Evolutionary conservation across 2,888 invertebrate genomes (phyloP), one percentile per base, ranked within the genome.

Genomic region (Linhomoeus sp.): DNA sequence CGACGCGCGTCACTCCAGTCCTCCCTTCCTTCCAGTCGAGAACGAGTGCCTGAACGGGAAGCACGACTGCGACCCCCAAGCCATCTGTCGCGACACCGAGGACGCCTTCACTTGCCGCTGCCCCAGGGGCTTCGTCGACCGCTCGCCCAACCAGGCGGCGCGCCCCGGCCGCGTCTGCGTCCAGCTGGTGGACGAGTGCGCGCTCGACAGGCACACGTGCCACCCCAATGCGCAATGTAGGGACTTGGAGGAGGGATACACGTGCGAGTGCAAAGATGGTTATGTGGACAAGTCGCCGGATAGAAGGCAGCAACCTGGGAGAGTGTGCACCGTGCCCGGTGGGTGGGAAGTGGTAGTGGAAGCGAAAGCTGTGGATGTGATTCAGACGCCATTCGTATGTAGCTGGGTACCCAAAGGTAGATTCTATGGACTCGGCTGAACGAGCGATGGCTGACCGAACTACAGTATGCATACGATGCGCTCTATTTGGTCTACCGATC

Each of bases 181-280:
- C 1, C 52, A 55, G 46, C 44, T 56, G 38, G 51, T 60, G 3
- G 58, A 63, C 45, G 63, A 63, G 48, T 63, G 63, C 45, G 46
- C 50, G 22, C 51, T 53, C 35, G 53, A 52, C 24, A 52, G 56
- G 22, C 60, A 62, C 46, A 62, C 59, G 1, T 63, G 63, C 51
- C 54, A 54, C n/a, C 48, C 53, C n/a, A 55, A 63, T 25, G 63
- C 63, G 7, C 58, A 59, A 22, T 63, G 63, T 42, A 55, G 63
- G 14, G 63, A 63, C 40, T 50, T 62, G 33, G 61, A 62, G 38
- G 58, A 57, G 39, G 60, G 62, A 25, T 62, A 62, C 51, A 61
- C 60, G 12, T 63, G 63, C 50, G 63, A 63, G 48, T 63, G 63
- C 53, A 55, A 55, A 44, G 57, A 60, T 23, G 63, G 63, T 24